A percentile compares a stretch with the other conserved stretches of the same genome.
Conservation (phyloP, 2,113 vertebrate species). For the Ctenomys sociabilis region DNA sequence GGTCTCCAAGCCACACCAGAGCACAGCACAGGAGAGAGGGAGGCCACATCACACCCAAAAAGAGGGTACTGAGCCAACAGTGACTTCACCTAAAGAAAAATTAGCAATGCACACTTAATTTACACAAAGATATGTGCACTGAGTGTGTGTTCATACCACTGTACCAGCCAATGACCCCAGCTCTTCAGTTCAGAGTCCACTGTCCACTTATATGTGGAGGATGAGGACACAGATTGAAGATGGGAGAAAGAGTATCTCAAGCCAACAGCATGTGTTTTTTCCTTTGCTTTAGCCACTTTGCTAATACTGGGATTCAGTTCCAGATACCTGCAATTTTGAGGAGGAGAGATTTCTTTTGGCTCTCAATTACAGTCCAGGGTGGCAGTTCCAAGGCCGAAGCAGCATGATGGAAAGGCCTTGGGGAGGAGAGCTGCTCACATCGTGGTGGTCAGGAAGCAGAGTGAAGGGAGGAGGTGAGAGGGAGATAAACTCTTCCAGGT, state of each 20-base stretch:
- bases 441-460: not conserved
- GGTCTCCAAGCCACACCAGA: not conserved
- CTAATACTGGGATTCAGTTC: not conserved
- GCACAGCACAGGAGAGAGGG: not conserved
- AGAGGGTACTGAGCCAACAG: not conserved
- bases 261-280: not conserved
- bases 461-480: not conserved
- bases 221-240: not conserved
- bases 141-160: not conserved
- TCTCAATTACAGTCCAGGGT: not conserved
- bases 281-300: not conserved
- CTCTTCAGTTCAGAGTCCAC: not conserved
- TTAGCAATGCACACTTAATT: not conserved
- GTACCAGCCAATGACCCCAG: too few species aligned
- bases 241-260: not conserved
- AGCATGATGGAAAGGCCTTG: not conserved
- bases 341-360: not conserved
- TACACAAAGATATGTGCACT: rapidly evolving
- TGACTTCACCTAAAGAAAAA: not conserved
- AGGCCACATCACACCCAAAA: not conserved
- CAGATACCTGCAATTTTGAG: not conserved
- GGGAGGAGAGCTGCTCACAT: not conserved
- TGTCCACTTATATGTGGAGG: not conserved
- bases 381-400: not conserved
- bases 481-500: not conserved